Percentiles rank a stretch among this genome's conserved stretches.
Conservation (phyloP, 2,113 vertebrate genomes). For the Ageneiosus marmoratus region DNA sequence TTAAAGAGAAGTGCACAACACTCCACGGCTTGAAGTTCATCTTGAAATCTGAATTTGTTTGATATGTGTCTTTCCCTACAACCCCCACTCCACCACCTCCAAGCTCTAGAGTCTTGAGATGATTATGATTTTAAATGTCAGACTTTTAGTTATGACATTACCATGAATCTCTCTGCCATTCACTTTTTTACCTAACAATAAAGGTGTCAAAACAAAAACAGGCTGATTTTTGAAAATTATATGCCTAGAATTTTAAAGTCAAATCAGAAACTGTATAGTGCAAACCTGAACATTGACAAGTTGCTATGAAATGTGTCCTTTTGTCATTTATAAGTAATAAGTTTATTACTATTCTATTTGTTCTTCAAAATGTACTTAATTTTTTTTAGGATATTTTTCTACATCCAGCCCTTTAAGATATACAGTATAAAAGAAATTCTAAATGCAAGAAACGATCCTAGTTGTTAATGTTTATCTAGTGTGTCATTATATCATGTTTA, state of each 20-base stretch:
- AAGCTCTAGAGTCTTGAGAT: not conserved
- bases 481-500: not conserved
- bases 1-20: slow-evolving; percentile 42
- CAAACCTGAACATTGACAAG: not conserved
- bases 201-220: slow-evolving; percentile 20
- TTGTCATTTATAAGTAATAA: not conserved
- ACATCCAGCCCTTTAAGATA: not conserved
- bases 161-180: not conserved
- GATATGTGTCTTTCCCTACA: slow-evolving; percentile 5
- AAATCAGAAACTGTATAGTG: not conserved
- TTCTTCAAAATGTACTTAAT: not conserved
- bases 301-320: not conserved
- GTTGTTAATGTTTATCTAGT: not conserved
- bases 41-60: slow-evolving; percentile 48
- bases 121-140: slow-evolving; percentile 19
- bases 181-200: slow-evolving; percentile 1
- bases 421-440: not conserved
- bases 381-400: not conserved
- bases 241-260: not conserved
- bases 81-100: not conserved
- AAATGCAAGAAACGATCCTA: not conserved
- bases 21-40: slow-evolving; percentile 56
- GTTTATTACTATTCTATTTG: not conserved
- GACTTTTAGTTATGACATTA: slow-evolving; percentile 23
- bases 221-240: not conserved